Evolutionary conservation across 2,113 vertebrate genomes (phyloP).

Genomic region (Excalfactoria chinensis): DNA sequence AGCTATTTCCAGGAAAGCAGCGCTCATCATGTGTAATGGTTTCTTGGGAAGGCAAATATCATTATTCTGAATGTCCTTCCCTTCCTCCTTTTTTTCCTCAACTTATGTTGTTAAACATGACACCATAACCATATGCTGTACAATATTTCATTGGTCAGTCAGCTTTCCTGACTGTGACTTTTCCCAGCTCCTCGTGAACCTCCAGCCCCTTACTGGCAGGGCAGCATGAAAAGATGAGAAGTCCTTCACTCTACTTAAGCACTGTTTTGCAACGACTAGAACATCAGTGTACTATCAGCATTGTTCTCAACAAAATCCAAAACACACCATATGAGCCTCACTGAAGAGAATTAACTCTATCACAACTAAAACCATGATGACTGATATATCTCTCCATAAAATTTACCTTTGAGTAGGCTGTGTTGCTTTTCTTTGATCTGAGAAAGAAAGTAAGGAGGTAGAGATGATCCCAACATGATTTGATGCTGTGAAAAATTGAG

Average conservation of each 20-base stretch:
- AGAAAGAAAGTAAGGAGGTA: background rate
- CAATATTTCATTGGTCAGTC: background rate
- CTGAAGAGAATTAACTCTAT: background rate
- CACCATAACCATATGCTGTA: background rate
- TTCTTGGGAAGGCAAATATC: background rate
- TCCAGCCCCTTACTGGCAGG: background rate
- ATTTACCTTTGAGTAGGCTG: background rate
- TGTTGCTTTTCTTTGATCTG: background rate
- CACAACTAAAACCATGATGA: background rate
- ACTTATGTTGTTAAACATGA: background rate
- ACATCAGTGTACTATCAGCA: background rate
- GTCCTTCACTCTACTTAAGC: background rate
- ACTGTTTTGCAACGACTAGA: background rate
- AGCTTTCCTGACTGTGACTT: background rate
- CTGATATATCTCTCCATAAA: background rate
- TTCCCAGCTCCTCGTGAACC: background rate
- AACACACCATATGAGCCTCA: background rate
- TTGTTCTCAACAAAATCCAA: background rate
- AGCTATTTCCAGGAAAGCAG: background rate
- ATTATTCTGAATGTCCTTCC: background rate
- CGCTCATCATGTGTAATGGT: background rate
- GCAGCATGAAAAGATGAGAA: background rate
- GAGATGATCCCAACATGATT: background rate
- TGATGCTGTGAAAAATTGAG: background rate
- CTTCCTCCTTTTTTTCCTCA: background rate